Conservation (phyloP, 1,140 invertebrate species). For the Bombus pascuorum region DNA sequence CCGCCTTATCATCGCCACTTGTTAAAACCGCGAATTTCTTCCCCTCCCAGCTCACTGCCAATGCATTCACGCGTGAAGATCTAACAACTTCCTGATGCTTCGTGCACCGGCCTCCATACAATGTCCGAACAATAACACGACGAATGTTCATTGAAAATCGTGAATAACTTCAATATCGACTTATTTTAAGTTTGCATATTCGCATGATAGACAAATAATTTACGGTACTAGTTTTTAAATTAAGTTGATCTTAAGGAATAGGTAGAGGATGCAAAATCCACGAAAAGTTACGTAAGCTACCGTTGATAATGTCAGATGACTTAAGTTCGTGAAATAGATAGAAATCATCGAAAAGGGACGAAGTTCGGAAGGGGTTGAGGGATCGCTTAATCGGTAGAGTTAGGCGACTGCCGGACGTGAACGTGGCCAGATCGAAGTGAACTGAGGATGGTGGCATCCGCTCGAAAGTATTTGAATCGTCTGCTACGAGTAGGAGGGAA, state of each 20-base stretch:
- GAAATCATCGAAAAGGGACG: not conserved
- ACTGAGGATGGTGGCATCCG: constrained; percentile 65
- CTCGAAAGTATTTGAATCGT: constrained; percentile 75
- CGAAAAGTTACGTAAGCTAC: not conserved
- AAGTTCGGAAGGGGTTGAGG: no score
- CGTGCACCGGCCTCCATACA: not conserved
- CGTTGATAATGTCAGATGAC: not conserved
- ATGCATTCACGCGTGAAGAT: constrained; percentile 12
- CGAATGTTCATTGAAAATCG: not conserved
- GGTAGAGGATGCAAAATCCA: no score
- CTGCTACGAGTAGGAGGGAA: constrained; percentile 65
- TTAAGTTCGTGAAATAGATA: not conserved
- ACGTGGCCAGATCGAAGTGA: constrained; percentile 42
- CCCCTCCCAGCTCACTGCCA: not conserved
- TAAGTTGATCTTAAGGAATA: not conserved
- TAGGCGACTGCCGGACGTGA: not conserved
- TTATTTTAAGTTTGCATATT: not conserved
- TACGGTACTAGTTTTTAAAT: not conserved
- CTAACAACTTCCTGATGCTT: not conserved
- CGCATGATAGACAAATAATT: not conserved
- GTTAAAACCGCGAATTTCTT: constrained; percentile 45
- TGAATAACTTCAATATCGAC: not conserved
- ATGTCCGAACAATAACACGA: not conserved
- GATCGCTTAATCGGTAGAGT: no score
- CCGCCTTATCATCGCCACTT: constrained; percentile 54